A percentile compares a stretch with the other conserved stretches of the same genome.
Evolutionary conservation across 2,888 invertebrate genomes (phyloP).

Genomic region (Nymphalis polychloros): DNA sequence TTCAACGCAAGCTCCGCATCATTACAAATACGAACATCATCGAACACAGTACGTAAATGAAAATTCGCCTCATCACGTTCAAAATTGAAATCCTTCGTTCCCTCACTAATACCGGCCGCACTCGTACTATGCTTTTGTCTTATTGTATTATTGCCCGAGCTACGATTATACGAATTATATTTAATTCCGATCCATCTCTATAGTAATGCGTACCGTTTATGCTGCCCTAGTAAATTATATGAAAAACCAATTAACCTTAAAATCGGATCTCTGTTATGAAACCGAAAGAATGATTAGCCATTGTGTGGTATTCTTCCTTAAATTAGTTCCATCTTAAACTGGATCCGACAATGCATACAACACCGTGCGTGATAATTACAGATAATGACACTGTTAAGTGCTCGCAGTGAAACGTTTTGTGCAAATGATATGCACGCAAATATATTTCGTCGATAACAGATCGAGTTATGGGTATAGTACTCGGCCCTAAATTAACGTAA

Average conservation of each 20-base stretch:
- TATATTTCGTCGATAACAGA: constrained; percentile 39
- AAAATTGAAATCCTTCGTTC: constrained; percentile 80
- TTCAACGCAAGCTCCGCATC: constrained; percentile 18
- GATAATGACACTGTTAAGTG: constrained; percentile 39
- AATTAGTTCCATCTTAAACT: constrained; percentile 22
- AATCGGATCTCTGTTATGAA: constrained; percentile 11
- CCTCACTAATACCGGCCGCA: constrained; percentile 67
- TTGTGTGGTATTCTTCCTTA: constrained; percentile 3
- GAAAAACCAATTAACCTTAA: constrained; percentile 23
- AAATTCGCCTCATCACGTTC: constrained; percentile 81
- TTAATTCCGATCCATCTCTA: constrained; percentile 79
- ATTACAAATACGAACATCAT: constrained; percentile 36
- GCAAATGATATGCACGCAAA: constrained; percentile 40
- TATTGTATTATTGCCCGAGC: constrained; percentile 65
- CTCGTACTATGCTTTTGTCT: constrained; percentile 79
- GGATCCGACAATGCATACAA: constrained; percentile 25
- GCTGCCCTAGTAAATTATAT: constrained; percentile 33
- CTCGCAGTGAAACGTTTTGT: constrained; percentile 33
- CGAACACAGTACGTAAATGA: constrained; percentile 64
- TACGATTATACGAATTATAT: constrained; percentile 81
- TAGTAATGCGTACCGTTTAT: constrained; percentile 56
- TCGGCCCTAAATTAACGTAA: constrained; percentile 63
- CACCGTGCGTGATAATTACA: constrained; percentile 38
- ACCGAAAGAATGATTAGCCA: constrained; percentile 12
- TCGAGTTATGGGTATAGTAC: constrained; percentile 42